Evolutionary conservation across 2,797 vertebrate species (phyloP), one percentile per base, ranked within the genome.

Genomic region (Tokudaia muenninki): DNA sequence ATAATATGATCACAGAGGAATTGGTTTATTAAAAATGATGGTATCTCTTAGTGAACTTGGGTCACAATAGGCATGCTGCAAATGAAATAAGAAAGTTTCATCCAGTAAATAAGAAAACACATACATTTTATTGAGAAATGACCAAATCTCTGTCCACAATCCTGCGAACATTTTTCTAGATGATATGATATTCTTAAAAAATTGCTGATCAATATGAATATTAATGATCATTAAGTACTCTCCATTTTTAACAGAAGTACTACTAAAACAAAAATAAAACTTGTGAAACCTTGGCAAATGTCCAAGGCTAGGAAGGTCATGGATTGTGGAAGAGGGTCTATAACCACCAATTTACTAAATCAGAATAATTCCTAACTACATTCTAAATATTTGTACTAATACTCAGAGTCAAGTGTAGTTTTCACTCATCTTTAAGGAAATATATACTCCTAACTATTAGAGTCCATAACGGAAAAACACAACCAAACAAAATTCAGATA

Each of bases 141-240:
- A 67, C 19, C 3, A 50, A 67, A 47, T 0, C 6, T 24, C 31
- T n/a, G 0, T 50, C 21, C 22, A 6, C 1, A n/a, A 24, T 13
- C 29, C 1, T 24, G 19, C 6, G 22, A 67, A 67, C 19, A 86
- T 11, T 65, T 86, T n/a, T 50, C 10, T 67, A 67, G 29, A 50
- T n/a, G 6, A 86, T 63, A 83, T 31, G 14, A 84, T 21, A 47
- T 31, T 34, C 11, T 34, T 24, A 86, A 67, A 86, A 67, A 86
- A 67, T 52, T 67, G 3, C 3, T 67, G 1, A 3, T n/a, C 34
- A 24, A 0, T 6, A 0, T 50, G 34, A 47, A 3, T 22, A 31
- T 31, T 34, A 65, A 13, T 84, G 82, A 34, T 22, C 3, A 31
- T 21, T 65, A 65, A 84, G 41, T 47, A 47, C 61, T 5, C 1